These are phyloP conservation scores for Diuraphis noxia DNA, from an alignment of 1,140 invertebrate genomes.

Conservation along the genomic window DNA sequence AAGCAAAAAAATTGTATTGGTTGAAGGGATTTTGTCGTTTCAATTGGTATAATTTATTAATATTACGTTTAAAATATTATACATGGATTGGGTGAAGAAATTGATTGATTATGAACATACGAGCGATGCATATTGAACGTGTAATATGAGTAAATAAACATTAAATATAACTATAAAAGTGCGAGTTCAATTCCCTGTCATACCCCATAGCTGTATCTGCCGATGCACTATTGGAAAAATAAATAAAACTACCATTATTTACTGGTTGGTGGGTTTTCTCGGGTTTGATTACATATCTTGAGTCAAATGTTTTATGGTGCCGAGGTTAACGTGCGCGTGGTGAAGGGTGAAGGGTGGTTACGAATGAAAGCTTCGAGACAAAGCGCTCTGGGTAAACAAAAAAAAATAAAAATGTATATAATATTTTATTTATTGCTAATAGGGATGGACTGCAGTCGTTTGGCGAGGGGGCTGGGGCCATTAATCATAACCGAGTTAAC, in stretches of 20 bases:
- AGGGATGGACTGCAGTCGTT: constrained; percentile 47
- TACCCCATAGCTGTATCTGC: too few relatives aligned
- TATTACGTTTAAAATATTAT: too few relatives aligned
- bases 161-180: neutral
- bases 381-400: constrained; percentile 32
- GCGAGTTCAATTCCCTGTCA: neutral
- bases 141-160: neutral
- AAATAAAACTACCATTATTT: constrained; percentile 31
- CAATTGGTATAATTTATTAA: neutral
- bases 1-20: neutral
- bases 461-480: constrained; percentile 22
- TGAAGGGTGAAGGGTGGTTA: constrained; percentile 45
- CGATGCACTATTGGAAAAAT: neutral
- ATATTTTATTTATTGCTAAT: constrained; percentile 54
- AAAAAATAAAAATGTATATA: constrained; percentile 33
- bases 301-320: constrained; percentile 47
- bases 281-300: constrained; percentile 21
- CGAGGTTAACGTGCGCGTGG: constrained; percentile 32
- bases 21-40: neutral
- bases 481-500: constrained; percentile 54
- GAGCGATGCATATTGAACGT: too few relatives aligned
- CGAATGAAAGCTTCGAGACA: constrained; percentile 49
- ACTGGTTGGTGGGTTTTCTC: constrained; percentile 36
- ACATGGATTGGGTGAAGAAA: too few relatives aligned
- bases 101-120: too few relatives aligned